A percentile compares a stretch with the other conserved stretches of the same genome.
Evolutionary conservation across 53 echinoderm and acorn worm species (phyloP).

Genomic region (Holothuria leucospilota): DNA sequence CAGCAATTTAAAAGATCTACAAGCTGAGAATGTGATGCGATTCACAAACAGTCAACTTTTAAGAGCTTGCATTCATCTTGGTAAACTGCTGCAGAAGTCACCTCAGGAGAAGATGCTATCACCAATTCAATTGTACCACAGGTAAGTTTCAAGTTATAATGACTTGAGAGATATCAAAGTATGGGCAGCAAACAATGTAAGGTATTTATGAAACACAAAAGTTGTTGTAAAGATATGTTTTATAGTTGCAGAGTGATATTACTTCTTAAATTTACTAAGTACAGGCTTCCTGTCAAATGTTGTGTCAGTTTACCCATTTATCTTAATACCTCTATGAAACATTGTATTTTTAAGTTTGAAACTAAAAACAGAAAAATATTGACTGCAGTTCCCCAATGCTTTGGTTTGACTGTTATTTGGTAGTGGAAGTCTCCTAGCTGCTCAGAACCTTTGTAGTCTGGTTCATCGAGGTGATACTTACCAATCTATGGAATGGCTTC

Average conservation of each 20-base stretch:
- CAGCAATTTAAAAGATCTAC: slow-evolving; percentile 58
- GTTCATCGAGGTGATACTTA: slow-evolving; percentile 88
- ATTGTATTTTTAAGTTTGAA: no score
- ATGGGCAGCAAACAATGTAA: no score
- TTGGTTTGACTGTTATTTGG: not conserved
- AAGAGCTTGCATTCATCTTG: slow-evolving; percentile 81
- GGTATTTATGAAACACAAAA: no score
- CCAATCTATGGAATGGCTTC: slow-evolving; percentile 91
- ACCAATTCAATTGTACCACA: slow-evolving; percentile 76
- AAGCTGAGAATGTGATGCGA: slow-evolving; percentile 84
- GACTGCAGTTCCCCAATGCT: no score
- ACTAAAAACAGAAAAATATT: no score
- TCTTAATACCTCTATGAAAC: no score
- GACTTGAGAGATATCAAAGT: no score
- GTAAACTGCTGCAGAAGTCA: slow-evolving; percentile 67
- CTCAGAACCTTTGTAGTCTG: slow-evolving; percentile 82
- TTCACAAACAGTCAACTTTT: slow-evolving; percentile 74
- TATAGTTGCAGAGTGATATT: no score
- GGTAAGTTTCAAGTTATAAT: slow-evolving; percentile 51
- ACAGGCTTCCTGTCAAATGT: no score
- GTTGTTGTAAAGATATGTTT: no score
- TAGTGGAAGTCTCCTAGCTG: slow-evolving; percentile 77
- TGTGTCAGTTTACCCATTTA: no score
- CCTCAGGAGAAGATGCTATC: slow-evolving; percentile 76
- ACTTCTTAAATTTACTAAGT: no score